Conservation (phyloP, 2,113 vertebrate genomes). For the Onychorhynchus coronatus region DNA sequence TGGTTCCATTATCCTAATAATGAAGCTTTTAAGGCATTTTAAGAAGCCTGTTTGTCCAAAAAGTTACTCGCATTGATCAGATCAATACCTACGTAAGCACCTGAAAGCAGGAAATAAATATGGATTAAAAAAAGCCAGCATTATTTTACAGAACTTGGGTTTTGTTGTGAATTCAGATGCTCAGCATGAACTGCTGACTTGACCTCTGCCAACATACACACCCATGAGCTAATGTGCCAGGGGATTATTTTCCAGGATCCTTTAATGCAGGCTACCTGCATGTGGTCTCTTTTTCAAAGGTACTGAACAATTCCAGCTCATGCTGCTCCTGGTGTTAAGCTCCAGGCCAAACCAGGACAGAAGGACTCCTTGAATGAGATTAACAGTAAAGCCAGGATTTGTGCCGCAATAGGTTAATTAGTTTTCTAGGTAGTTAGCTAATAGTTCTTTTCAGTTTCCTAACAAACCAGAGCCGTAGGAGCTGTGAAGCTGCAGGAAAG, state of each 20-base stretch:
- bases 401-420: constrained; percentile 29
- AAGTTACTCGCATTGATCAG: constrained; percentile 48
- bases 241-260: constrained; percentile 32
- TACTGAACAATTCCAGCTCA: background rate
- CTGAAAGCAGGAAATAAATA: constrained; percentile 36
- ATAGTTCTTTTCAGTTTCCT: background rate
- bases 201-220: constrained; percentile 21
- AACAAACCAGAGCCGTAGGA: background rate
- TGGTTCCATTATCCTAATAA: constrained; percentile 75
- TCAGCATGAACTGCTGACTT: background rate
- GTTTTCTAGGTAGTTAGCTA: constrained; percentile 19
- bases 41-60: constrained; percentile 56
- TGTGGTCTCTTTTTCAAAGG: constrained; percentile 25
- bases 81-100: constrained; percentile 50
- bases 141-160: constrained; percentile 17
- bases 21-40: constrained; percentile 73
- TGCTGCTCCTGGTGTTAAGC: background rate
- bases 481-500: background rate
- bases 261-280: constrained; percentile 12
- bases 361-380: constrained; percentile 25
- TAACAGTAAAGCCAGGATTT: constrained; percentile 31
- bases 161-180: constrained; percentile 12
- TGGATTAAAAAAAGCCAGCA: background rate
- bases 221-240: constrained; percentile 20
- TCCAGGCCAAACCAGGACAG: background rate